phyloP scores from a whole-genome alignment of 2,113 vertebrate genomes.

The Natator depressus region DNA sequence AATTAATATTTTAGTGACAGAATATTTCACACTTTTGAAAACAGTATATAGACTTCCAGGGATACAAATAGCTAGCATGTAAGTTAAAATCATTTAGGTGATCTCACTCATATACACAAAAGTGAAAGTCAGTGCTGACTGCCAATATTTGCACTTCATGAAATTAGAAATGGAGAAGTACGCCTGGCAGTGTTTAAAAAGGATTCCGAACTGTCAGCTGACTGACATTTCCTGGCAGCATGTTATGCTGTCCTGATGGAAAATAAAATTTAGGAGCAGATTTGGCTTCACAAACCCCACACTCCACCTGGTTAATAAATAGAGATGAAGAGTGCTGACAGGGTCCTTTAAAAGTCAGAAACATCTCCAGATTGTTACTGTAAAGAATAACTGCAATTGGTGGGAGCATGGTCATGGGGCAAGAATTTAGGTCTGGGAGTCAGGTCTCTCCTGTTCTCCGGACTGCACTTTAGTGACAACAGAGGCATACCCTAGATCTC shows the following conservation, averaged over 20 bases:
- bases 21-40: neutral
- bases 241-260: neutral
- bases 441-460: neutral
- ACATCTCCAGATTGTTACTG: neutral
- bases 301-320: neutral
- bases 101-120: neutral
- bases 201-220: neutral
- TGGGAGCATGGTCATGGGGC: neutral
- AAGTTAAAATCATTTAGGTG: constrained; percentile 13
- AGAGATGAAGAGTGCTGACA: neutral
- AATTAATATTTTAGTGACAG: neutral
- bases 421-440: neutral
- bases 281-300: neutral
- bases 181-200: neutral
- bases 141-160: constrained; percentile 5
- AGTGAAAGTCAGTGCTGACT: neutral
- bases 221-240: neutral
- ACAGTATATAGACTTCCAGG: neutral
- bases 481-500: neutral
- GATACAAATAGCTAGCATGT: neutral
- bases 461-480: neutral
- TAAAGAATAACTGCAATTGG: neutral
- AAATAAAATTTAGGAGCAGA: neutral
- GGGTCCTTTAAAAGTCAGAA: neutral
- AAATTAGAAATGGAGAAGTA: neutral